Evolutionary conservation across 2,113 vertebrate species (phyloP).

Genomic region (Poeciliopsis occidentalis): DNA sequence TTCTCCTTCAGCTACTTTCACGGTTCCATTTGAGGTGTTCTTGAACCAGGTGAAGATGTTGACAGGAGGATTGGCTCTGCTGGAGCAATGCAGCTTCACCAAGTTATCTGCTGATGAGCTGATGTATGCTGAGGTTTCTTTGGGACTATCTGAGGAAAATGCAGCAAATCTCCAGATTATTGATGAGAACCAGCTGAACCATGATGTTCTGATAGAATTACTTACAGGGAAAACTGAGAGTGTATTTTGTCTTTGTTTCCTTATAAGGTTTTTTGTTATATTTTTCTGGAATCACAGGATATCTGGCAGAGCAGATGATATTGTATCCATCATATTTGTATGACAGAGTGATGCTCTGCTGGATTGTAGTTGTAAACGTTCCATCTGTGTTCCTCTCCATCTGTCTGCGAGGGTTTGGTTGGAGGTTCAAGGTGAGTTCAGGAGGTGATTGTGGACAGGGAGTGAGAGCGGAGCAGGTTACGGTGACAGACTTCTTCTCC

Average conservation of each 20-base stretch:
- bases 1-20: conserved; percentile 15
- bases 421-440: conserved; percentile 19
- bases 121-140: conserved; percentile 9
- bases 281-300: conserved; percentile 6
- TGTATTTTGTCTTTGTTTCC: neutral
- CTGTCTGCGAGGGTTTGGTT: conserved; percentile 7
- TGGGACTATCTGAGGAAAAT: conserved; percentile 39
- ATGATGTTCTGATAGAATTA: conserved; percentile 7
- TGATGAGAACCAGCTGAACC: conserved; percentile 6
- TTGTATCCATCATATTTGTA: conserved; percentile 12
- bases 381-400: conserved; percentile 10
- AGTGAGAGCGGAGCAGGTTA: conserved; percentile 25
- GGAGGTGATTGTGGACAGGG: conserved; percentile 24
- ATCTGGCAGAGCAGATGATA: conserved; percentile 18
- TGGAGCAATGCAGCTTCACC: conserved; percentile 26
- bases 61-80: conserved; percentile 21
- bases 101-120: conserved; percentile 25
- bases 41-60: conserved; percentile 7
- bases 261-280: neutral
- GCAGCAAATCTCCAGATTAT: conserved; percentile 1
- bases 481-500: conserved; percentile 12
- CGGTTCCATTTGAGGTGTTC: neutral
- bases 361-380: conserved; percentile 17
- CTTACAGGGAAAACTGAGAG: conserved; percentile 11
- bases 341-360: conserved; percentile 20